phyloP scores from a whole-genome alignment of 30 jellyfish, hydroid and myxozoan species.

The Morbakka virulenta region DNA sequence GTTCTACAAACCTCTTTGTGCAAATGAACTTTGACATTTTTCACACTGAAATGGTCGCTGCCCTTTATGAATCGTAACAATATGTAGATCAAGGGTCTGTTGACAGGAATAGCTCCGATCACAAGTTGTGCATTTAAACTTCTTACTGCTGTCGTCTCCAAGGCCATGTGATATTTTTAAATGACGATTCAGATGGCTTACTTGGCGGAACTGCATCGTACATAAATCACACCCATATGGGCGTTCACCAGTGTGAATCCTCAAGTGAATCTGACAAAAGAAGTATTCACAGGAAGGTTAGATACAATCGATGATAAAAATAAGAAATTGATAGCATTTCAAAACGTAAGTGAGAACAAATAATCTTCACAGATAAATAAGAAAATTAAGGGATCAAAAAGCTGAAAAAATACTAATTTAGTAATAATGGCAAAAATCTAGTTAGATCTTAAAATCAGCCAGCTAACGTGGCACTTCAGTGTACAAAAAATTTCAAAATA shows the following conservation, averaged over 20 bases:
- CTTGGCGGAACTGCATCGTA: conserved; percentile 44
- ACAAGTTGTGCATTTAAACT: conserved; percentile 37
- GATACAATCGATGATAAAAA: too few species aligned
- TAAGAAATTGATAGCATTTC: too few species aligned
- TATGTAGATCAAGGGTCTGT: conserved; percentile 21
- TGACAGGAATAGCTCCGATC: conserved; percentile 23
- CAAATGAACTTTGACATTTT: conserved; percentile 45
- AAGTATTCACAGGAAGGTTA: too few species aligned
- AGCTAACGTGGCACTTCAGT: too few species aligned
- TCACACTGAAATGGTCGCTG: conserved; percentile 50
- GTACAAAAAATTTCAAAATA: too few species aligned
- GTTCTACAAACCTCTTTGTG: conserved; percentile 56
- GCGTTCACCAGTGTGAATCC: conserved; percentile 64
- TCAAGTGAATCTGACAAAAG: conserved; percentile 48
- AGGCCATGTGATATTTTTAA: conserved; percentile 12
- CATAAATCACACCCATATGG: conserved; percentile 52
- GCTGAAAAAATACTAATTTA: too few species aligned
- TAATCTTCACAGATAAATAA: too few species aligned
- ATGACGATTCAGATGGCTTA: conserved; percentile 46
- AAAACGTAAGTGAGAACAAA: too few species aligned
- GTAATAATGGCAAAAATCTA: too few species aligned
- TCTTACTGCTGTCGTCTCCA: conserved; percentile 10
- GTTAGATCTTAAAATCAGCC: too few species aligned
- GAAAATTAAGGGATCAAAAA: too few species aligned
- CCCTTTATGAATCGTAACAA: conserved; percentile 43